phyloP scores from a whole-genome alignment of 1,140 invertebrate genomes.

The Eupeodes corollae region DNA sequence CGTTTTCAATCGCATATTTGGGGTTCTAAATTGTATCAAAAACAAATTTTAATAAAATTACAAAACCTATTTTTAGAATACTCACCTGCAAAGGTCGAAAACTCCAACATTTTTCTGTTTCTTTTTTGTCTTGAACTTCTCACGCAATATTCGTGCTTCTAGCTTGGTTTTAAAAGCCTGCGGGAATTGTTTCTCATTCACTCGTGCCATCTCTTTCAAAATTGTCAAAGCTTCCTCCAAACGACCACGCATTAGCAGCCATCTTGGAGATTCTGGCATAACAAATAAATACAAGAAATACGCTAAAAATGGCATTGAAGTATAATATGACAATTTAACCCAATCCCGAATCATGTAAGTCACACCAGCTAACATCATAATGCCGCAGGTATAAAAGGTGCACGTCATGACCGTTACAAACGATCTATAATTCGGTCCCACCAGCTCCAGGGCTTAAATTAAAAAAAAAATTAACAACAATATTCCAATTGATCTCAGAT shows the following conservation, averaged over 20 bases:
- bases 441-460: conserved; percentile 68
- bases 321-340: conserved; percentile 63
- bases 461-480: background rate
- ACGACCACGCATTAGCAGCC: conserved; percentile 68
- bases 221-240: conserved; percentile 68
- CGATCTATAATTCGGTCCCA: conserved; percentile 79
- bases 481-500: background rate
- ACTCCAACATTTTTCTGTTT: conserved; percentile 52
- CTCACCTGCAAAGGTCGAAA: conserved; percentile 49
- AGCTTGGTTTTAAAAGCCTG: conserved; percentile 58
- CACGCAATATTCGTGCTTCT: conserved; percentile 40
- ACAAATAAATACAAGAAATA: conserved; percentile 79
- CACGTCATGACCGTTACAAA: conserved; percentile 85
- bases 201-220: conserved; percentile 59
- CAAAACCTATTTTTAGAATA: background rate
- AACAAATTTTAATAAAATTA: no score
- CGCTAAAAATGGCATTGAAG: conserved; percentile 69
- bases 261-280: conserved; percentile 74
- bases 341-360: conserved; percentile 75
- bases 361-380: conserved; percentile 67
- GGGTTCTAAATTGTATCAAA: conserved; percentile 43
- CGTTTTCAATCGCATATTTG: conserved; percentile 72
- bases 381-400: conserved; percentile 74
- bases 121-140: conserved; percentile 47
- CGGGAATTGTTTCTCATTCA: conserved; percentile 66